Conservation (phyloP, 2,113 vertebrate genomes). For the Physeter macrocephalus region DNA sequence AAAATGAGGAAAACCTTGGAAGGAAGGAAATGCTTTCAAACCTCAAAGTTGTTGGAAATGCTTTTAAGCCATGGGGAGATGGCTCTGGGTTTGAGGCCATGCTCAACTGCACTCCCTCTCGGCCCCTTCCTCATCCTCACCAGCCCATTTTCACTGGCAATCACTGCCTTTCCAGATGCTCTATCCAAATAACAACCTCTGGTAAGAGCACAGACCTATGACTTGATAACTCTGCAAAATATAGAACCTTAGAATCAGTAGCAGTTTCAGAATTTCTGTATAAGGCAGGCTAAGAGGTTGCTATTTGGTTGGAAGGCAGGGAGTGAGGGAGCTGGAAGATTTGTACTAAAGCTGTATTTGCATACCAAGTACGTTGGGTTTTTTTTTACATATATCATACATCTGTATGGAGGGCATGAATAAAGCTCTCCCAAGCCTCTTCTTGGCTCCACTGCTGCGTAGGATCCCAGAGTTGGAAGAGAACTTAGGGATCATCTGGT, state of each 20-base stretch:
- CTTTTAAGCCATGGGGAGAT: background rate
- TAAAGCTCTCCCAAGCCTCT: background rate
- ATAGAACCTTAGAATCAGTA: background rate
- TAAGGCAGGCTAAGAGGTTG: background rate
- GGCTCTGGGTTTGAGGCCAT: background rate
- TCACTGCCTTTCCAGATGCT: background rate
- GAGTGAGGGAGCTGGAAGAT: background rate
- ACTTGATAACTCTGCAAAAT: background rate
- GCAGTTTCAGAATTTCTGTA: background rate
- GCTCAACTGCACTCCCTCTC: background rate
- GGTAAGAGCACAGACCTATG: background rate
- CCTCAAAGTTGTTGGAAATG: background rate
- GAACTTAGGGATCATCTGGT: background rate
- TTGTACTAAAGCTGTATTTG: background rate
- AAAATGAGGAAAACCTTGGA: background rate
- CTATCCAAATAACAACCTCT: background rate
- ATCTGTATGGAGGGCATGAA: background rate
- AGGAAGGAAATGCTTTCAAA: constrained; percentile 32
- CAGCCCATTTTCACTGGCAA: background rate
- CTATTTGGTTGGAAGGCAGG: background rate
- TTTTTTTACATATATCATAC: too few species aligned
- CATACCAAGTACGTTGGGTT: background rate
- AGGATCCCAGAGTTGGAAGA: background rate
- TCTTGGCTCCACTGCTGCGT: background rate
- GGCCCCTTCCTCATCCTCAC: background rate